These are phyloP conservation scores for Papilio machaon DNA, from an alignment of 1,140 invertebrate genomes.

Conservation along the genomic window DNA sequence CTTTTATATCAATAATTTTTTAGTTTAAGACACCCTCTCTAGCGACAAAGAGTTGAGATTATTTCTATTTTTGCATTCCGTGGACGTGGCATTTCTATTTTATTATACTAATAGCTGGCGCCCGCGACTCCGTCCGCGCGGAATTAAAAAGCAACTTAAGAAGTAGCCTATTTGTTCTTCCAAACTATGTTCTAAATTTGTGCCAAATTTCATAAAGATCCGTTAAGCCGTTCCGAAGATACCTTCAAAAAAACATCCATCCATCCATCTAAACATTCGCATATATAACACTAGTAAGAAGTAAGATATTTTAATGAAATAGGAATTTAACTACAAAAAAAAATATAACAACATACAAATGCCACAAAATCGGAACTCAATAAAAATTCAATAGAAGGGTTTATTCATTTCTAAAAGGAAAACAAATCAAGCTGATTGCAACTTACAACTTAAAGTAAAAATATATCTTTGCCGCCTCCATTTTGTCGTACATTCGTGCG, in stretches of 20 bases:
- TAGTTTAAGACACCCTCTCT: constrained; percentile 79
- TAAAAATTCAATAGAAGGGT: background rate
- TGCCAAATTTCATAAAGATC: no score
- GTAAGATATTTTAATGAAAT: background rate
- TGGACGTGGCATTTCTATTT: constrained; percentile 32
- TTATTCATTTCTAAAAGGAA: background rate
- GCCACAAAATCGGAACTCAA: background rate
- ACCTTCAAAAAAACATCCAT: no score
- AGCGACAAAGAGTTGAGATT: constrained; percentile 45
- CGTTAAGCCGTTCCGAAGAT: no score
- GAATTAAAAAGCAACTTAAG: no score
- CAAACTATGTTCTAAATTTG: no score
- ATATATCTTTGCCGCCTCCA: constrained; percentile 35
- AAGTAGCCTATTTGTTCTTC: no score
- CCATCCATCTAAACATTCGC: no score
- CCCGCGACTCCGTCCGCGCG: no score
- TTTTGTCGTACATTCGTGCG: background rate
- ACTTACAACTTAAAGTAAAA: background rate
- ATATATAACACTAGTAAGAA: no score
- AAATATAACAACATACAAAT: no score
- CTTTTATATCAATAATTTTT: constrained; percentile 78
- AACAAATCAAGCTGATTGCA: background rate
- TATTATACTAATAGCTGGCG: no score
- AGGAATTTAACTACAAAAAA: no score
- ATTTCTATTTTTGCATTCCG: background rate